Evolutionary conservation across 2,113 vertebrate species (phyloP), one percentile per base, ranked within the genome.

Genomic region (Forbesichthys papilliferus): DNA sequence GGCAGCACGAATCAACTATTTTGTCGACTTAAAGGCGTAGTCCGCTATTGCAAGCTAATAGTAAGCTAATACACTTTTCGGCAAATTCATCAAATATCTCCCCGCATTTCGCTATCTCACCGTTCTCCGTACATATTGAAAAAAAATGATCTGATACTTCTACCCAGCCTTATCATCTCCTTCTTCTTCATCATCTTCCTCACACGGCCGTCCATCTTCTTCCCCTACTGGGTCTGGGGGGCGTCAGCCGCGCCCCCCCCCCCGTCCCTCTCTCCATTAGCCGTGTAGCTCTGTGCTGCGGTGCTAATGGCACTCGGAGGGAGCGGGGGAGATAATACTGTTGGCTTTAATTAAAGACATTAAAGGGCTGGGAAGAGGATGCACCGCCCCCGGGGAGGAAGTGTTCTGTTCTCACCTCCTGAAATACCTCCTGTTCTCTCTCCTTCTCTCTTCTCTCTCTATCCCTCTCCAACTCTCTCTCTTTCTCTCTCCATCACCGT

Each of bases 291-390:
- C 73, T 73, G 77, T 79, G 79, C 79, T 79, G 75, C 81, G 79
- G 77, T 63, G 81, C 82, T 87, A 86, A 88, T 81, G 79, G 77
- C 75, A 74, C 88, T 87, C 81, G 42, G 49, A 83, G 82, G 83
- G 85, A 82, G 79, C 16, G 18, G 63, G 27, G 2, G 69, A 77
- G 79, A 87, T 89, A 81, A 87, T 84, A 82, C 85, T 84, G 84
- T 80, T 85, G 86, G 80, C 81, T 90, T 88, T 91, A 88, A 91
- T 91, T 90, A 90, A 92, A 89, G 73, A 80, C 89, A 89, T 91
- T 90, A 89, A 88, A 91, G 86, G 80, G 71, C 78, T 75, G 75
- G 62, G 81, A 62, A 87, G 36, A 42, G 5, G 84, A 85, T 83
- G 73, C 66, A 36, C 58, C 72, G 86, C 81, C 85, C 64, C 63